Evolutionary conservation across 2,888 invertebrate genomes (phyloP).

Genomic region (Eulithis testata): DNA sequence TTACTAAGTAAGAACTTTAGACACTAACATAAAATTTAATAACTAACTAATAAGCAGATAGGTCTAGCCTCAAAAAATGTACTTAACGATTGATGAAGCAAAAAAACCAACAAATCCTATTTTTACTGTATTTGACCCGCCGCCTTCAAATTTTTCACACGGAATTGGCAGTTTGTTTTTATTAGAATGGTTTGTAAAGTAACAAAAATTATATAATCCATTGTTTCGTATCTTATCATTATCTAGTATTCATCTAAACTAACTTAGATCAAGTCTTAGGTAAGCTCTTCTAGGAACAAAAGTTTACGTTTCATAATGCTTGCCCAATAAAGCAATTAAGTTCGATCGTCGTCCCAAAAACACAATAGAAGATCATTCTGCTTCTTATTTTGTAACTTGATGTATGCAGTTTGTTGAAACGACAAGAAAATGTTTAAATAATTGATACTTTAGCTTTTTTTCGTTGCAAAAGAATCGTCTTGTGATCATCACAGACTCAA

Average conservation of each 20-base stretch:
- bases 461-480: not conserved
- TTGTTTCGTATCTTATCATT: conserved; percentile 9
- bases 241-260: conserved; percentile 17
- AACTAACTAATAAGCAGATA: no score
- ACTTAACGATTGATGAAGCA: no score
- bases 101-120: no score
- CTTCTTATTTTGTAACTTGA: conserved; percentile 22
- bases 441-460: not conserved
- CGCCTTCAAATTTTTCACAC: no score
- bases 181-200: not conserved
- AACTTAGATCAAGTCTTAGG: conserved; percentile 13
- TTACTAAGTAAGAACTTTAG: no score
- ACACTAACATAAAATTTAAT: no score
- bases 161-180: no score
- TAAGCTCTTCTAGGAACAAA: conserved; percentile 16
- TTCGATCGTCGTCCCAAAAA: conserved; percentile 30
- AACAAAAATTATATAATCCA: conserved; percentile 20
- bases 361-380: conserved; percentile 36
- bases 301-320: conserved; percentile 20
- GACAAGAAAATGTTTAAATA: not conserved
- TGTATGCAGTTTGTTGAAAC: conserved; percentile 1
- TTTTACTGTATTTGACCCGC: no score
- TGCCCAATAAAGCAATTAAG: conserved; percentile 26
- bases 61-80: no score
- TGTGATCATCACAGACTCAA: not conserved